phyloP scores from a whole-genome alignment of 92 coral and sea anemone species.

The Palythoa heliodiscus region DNA sequence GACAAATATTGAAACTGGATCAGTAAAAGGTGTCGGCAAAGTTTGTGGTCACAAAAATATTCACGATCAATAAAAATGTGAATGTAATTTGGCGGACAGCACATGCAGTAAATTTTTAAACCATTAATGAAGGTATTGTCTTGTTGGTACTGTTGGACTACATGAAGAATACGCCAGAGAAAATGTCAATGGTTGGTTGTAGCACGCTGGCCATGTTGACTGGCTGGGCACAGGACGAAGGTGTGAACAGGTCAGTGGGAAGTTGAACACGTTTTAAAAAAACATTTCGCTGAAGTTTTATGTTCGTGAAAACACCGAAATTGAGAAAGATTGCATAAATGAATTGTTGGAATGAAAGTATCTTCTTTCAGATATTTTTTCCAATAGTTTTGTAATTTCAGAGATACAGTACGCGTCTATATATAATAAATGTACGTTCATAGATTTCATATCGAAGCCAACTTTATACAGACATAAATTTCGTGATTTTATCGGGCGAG shows the following conservation, averaged over 20 bases:
- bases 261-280: not conserved
- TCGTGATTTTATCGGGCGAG: not conserved
- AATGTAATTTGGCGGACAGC: slow-evolving; percentile 1
- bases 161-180: slow-evolving; percentile 5
- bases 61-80: slow-evolving; percentile 1
- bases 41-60: slow-evolving; percentile 20
- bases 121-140: not conserved
- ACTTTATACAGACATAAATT: not conserved
- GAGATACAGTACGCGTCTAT: too few species aligned
- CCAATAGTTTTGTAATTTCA: too few species aligned
- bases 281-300: not conserved
- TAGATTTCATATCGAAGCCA: not conserved
- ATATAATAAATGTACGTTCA: not conserved
- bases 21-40: not conserved
- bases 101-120: not conserved
- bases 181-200: slow-evolving; percentile 20
- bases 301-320: not conserved
- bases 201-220: slow-evolving; percentile 20
- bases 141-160: not conserved
- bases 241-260: slow-evolving; percentile 34
- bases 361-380: too few species aligned
- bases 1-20: not conserved
- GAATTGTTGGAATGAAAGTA: not conserved
- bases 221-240: slow-evolving; percentile 40
- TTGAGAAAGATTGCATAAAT: not conserved